Evolutionary conservation across 2,888 invertebrate species (phyloP).

Genomic region (Chrysina gloriosa): DNA sequence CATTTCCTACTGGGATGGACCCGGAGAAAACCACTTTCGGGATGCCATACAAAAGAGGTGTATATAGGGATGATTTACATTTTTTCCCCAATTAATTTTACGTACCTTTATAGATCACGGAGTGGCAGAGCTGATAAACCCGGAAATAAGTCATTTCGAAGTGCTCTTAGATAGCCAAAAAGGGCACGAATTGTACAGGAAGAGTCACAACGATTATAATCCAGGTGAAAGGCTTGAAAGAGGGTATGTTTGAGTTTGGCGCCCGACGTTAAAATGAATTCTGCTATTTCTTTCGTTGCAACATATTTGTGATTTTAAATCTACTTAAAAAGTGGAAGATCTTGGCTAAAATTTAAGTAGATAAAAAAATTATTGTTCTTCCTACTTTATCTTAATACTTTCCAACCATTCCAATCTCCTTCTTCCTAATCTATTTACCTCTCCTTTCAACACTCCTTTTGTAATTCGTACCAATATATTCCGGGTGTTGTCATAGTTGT

Average conservation of each 20-base stretch:
- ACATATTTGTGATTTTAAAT: no score
- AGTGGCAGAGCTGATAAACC: conserved; percentile 62
- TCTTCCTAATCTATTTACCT: no score
- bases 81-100: background rate
- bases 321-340: no score
- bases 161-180: conserved; percentile 61
- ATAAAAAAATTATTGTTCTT: no score
- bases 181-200: conserved; percentile 65
- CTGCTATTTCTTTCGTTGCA: no score
- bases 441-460: no score
- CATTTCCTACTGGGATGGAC: conserved; percentile 63
- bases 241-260: no score
- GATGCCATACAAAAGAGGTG: conserved; percentile 48
- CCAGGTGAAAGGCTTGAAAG: conserved; percentile 63
- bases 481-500: no score
- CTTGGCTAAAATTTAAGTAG: no score
- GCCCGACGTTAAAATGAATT: background rate
- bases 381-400: no score
- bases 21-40: conserved; percentile 63
- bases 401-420: no score
- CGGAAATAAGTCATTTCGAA: conserved; percentile 60
- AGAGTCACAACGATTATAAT: conserved; percentile 66
- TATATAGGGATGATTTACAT: background rate
- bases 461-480: no score
- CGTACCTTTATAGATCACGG: conserved; percentile 51